A percentile compares a stretch with the other conserved stretches of the same genome.
These are phyloP conservation scores for Cosmopolites sordidus DNA, from an alignment of 2,888 invertebrate species.

Conservation along the genomic window DNA sequence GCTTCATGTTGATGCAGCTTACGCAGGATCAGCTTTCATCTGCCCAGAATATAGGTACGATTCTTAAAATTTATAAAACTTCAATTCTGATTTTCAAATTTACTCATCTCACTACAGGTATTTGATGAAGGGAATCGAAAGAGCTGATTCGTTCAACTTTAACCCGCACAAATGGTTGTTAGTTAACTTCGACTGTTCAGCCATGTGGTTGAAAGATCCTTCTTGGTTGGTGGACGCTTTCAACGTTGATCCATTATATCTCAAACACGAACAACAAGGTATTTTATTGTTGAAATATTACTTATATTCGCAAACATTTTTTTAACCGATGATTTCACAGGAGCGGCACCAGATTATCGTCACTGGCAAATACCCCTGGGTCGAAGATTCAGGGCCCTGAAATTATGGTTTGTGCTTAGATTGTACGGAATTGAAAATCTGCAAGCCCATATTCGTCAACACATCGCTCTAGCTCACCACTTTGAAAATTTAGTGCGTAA, in stretches of 20 bases:
- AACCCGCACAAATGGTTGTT: constrained; percentile 99
- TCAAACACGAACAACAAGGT: constrained; percentile 91
- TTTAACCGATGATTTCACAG: constrained; percentile 2
- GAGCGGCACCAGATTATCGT: constrained; percentile 84
- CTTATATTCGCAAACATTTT: too few relatives aligned
- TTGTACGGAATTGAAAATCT: constrained; percentile 85
- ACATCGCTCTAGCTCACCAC: constrained; percentile 78
- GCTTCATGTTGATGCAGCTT: constrained; percentile 96
- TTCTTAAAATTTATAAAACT: too few relatives aligned
- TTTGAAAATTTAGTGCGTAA: constrained; percentile 73
- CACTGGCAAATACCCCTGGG: constrained; percentile 98
- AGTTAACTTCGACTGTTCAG: constrained; percentile 98
- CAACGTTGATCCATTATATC: constrained; percentile 94
- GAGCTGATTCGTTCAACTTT: constrained; percentile 94
- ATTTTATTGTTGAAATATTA: not conserved
- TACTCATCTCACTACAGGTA: too few relatives aligned
- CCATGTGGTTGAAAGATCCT: constrained; percentile 93
- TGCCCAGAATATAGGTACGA: constrained; percentile 93
- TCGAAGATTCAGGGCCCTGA: constrained; percentile 85
- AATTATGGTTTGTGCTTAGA: constrained; percentile 92
- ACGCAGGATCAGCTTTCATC: constrained; percentile 93
- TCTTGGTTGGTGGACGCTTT: constrained; percentile 90
- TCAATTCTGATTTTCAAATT: too few relatives aligned
- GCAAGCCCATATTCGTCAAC: constrained; percentile 80
- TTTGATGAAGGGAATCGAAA: constrained; percentile 82